A percentile compares a stretch with the other conserved stretches of the same genome.
phyloP scores from a whole-genome alignment of 1,140 invertebrate species.

The Heliothis virescens region DNA sequence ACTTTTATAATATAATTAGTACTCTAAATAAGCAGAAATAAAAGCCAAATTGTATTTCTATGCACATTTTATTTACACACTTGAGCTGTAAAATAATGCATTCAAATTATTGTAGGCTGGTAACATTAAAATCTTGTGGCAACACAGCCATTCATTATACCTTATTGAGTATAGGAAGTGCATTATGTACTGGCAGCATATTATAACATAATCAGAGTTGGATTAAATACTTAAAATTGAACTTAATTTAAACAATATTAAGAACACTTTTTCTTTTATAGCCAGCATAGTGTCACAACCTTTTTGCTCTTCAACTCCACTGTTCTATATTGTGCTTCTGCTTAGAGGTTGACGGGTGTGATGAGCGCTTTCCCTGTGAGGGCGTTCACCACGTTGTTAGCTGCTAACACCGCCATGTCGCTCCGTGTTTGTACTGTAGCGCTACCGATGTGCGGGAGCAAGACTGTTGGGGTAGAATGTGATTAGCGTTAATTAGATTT shows the following conservation, averaged over 20 bases:
- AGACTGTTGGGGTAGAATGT: conserved; percentile 86
- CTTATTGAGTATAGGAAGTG: too few relatives aligned
- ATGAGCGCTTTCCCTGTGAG: conserved; percentile 90
- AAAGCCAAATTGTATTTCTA: conserved; percentile 46
- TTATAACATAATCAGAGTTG: too few relatives aligned
- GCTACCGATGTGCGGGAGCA: conserved; percentile 96
- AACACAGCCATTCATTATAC: not conserved
- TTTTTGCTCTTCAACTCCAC: not conserved
- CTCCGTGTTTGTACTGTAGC: conserved; percentile 92
- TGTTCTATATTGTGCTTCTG: not conserved
- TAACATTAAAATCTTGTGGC: not conserved
- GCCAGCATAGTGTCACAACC: not conserved
- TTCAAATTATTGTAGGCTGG: not conserved
- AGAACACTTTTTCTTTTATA: not conserved
- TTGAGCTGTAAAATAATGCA: not conserved
- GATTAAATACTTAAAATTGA: too few relatives aligned
- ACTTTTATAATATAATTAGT: conserved; percentile 40
- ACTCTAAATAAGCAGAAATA: conserved; percentile 32
- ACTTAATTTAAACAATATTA: too few relatives aligned
- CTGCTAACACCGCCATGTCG: conserved; percentile 92
- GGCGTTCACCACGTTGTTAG: conserved; percentile 93
- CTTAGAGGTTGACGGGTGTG: conserved; percentile 77
- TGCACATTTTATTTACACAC: conserved; percentile 37
- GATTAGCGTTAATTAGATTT: conserved; percentile 50
- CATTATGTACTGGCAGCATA: too few relatives aligned